Conservation (phyloP, 2,113 vertebrate species). For the Oreochromis tanganicae region DNA sequence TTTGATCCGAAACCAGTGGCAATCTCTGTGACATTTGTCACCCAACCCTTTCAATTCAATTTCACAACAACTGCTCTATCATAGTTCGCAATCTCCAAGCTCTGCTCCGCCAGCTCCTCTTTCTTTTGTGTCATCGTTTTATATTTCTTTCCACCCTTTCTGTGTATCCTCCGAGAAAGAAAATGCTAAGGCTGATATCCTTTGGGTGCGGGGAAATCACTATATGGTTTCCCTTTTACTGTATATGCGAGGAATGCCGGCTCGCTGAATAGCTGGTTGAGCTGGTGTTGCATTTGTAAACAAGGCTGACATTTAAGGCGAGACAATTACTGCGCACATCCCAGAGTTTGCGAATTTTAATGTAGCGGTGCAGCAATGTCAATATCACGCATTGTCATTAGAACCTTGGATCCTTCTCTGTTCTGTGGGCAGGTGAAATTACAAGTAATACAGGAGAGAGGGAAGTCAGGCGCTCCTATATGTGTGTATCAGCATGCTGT, state of each 20-base stretch:
- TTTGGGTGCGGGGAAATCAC: not conserved
- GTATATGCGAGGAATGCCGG: not conserved
- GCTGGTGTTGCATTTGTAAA: slow-evolving; percentile 49
- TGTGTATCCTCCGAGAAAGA: not conserved
- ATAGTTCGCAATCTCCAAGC: slow-evolving; percentile 56
- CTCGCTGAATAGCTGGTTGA: slow-evolving; percentile 27
- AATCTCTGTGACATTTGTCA: slow-evolving; percentile 71
- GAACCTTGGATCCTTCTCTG: not conserved
- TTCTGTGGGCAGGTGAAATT: not conserved
- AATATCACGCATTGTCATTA: slow-evolving; percentile 38
- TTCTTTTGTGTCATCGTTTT: slow-evolving; percentile 50
- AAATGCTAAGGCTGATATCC: slow-evolving; percentile 21
- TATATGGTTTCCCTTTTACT: not conserved
- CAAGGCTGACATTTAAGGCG: slow-evolving; percentile 64
- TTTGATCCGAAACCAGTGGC: slow-evolving; percentile 68
- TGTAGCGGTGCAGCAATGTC: slow-evolving; percentile 5
- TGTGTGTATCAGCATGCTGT: slow-evolving; percentile 22
- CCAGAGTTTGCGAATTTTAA: slow-evolving; percentile 36
- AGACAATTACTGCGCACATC: slow-evolving; percentile 18
- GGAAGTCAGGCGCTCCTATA: not conserved
- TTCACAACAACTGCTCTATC: slow-evolving; percentile 72
- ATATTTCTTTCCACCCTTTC: slow-evolving; percentile 26
- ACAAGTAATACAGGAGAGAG: slow-evolving; percentile 8
- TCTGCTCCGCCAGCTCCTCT: slow-evolving; percentile 34
- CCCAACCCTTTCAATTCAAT: slow-evolving; percentile 73